phyloP scores from a whole-genome alignment of 64 coral and sea anemone genomes.

The Porites australiensis region DNA sequence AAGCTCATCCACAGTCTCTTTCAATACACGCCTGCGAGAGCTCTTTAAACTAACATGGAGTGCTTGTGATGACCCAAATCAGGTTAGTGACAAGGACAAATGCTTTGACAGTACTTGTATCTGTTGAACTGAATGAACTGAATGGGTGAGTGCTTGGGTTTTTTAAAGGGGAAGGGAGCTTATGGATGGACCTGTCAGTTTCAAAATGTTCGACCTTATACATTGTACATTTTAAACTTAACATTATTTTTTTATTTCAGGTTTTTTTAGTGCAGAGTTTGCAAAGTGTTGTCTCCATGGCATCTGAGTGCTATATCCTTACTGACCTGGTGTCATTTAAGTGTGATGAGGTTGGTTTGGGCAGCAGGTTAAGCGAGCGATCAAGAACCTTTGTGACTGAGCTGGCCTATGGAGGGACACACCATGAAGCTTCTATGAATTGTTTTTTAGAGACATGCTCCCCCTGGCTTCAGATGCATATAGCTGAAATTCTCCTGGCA shows the following conservation, averaged over 20 bases:
- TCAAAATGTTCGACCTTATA: background rate
- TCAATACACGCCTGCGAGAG: conserved; percentile 71
- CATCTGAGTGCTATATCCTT: conserved; percentile 58
- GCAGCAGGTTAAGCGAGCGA: conserved; percentile 53
- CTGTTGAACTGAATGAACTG: no score
- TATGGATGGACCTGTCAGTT: background rate
- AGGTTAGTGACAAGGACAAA: conserved; percentile 3
- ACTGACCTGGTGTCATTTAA: conserved; percentile 45
- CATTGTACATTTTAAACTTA: background rate
- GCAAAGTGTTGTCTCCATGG: conserved; percentile 78
- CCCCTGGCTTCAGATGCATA: conserved; percentile 83
- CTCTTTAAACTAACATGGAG: conserved; percentile 71
- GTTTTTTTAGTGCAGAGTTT: conserved; percentile 60
- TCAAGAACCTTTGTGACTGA: conserved; percentile 76
- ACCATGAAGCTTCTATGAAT: conserved; percentile 45
- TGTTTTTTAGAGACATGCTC: conserved; percentile 83
- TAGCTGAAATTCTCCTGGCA: conserved; percentile 73
- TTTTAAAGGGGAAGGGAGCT: no score
- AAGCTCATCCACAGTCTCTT: background rate
- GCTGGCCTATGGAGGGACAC: conserved; percentile 31
- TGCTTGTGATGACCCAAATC: background rate
- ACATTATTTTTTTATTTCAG: conserved; percentile 24
- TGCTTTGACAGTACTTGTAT: no score
- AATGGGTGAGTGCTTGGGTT: no score
- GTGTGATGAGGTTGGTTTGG: conserved; percentile 11